A percentile compares a stretch with the other conserved stretches of the same genome.
Evolutionary conservation across 2,888 invertebrate species (phyloP).

Genomic region (Proisotoma minuta): DNA sequence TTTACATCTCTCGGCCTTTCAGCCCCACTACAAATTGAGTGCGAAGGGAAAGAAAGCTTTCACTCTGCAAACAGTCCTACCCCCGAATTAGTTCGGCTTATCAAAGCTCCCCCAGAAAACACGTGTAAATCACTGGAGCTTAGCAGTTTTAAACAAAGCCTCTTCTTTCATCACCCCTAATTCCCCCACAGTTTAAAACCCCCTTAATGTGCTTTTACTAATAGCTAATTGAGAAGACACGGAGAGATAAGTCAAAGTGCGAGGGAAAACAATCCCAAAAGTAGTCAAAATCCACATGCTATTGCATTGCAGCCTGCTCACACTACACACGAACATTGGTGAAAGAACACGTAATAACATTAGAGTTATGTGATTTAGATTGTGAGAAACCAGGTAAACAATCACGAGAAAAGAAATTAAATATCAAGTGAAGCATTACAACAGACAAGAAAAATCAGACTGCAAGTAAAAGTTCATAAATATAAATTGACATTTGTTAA

Average conservation of each 20-base stretch:
- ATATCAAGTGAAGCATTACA: neutral
- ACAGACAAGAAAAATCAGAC: neutral
- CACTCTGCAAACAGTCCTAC: constrained; percentile 38
- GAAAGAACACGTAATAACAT: no score
- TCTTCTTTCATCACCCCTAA: neutral
- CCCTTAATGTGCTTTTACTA: no score
- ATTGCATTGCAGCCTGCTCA: no score
- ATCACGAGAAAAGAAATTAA: neutral
- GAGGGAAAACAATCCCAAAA: neutral
- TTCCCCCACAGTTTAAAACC: no score
- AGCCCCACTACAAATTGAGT: constrained; percentile 12
- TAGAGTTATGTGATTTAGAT: no score
- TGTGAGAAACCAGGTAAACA: no score
- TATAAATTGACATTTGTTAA: constrained; percentile 18
- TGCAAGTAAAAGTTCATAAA: constrained; percentile 11
- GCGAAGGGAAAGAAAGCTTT: constrained; percentile 31
- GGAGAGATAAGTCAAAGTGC: neutral
- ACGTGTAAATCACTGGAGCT: constrained; percentile 44
- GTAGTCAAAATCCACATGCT: neutral
- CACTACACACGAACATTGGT: no score
- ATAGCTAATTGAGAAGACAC: no score
- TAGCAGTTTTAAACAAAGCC: constrained; percentile 12
- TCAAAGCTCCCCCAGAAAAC: constrained; percentile 25
- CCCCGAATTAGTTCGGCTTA: constrained; percentile 6
- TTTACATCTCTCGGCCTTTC: neutral